Percentiles rank a stretch among this genome's conserved stretches.
Evolutionary conservation across 2,888 invertebrate genomes (phyloP).

Genomic region (Ryuthela nishihirai): DNA sequence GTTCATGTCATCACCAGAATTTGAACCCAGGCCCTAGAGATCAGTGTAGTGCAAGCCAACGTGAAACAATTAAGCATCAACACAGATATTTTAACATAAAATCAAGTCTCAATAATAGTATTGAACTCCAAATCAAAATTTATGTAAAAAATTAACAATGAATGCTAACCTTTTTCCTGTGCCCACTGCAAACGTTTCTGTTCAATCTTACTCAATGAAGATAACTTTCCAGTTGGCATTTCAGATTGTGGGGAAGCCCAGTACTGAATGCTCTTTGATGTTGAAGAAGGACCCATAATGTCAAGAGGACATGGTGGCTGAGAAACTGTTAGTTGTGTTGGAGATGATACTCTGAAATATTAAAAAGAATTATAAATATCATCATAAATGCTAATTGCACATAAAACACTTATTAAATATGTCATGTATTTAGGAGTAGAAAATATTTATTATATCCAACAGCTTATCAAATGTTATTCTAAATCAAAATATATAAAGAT

Average conservation of each 20-base stretch:
- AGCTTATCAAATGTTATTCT: no score
- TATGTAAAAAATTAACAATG: neutral
- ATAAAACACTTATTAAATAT: no score
- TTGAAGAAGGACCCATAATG: slow-evolving; percentile 17
- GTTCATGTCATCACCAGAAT: no score
- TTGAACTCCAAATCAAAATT: neutral
- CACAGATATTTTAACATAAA: neutral
- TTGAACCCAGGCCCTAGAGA: no score
- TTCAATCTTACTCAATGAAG: slow-evolving; percentile 59
- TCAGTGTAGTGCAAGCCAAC: no score
- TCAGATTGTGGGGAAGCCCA: slow-evolving; percentile 20
- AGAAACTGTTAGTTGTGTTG: neutral
- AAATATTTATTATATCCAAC: no score
- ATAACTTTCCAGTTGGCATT: slow-evolving; percentile 19
- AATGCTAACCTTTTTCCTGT: slow-evolving; percentile 71
- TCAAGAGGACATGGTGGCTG: slow-evolving; percentile 21
- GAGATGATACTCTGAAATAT: neutral
- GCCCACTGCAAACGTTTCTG: slow-evolving; percentile 91
- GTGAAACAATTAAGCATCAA: no score
- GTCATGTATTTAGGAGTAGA: no score
- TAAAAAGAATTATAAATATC: neutral
- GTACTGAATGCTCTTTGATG: slow-evolving; percentile 8
- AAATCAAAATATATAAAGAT: no score
- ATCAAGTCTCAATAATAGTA: neutral
- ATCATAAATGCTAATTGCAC: no score